Percentiles rank a stretch among this genome's conserved stretches.
Evolutionary conservation across 2,797 vertebrate species (phyloP).

Genomic region (Apodemus agrarius): DNA sequence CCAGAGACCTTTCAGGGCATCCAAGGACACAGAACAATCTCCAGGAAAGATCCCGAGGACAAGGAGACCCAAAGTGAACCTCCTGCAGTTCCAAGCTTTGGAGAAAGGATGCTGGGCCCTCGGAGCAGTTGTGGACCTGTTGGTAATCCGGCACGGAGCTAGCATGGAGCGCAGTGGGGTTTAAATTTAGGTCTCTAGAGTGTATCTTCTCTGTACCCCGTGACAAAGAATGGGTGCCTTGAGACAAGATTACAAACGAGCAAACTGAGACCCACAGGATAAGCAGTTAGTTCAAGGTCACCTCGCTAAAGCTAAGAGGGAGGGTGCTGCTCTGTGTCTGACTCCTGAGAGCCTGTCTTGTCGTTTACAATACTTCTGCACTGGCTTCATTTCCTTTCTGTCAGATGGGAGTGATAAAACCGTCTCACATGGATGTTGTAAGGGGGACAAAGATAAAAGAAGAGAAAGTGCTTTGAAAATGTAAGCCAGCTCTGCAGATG

Average conservation of each 20-base stretch:
- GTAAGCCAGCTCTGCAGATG: slow-evolving; percentile 29
- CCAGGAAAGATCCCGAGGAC: background rate
- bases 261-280: background rate
- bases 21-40: background rate
- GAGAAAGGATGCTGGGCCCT: background rate
- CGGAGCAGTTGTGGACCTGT: background rate
- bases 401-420: slow-evolving; percentile 63
- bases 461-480: slow-evolving; percentile 65
- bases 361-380: background rate
- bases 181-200: background rate
- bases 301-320: background rate
- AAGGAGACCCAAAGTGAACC: background rate
- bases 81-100: background rate
- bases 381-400: slow-evolving; percentile 67
- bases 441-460: slow-evolving; percentile 54
- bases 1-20: background rate
- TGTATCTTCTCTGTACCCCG: background rate
- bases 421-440: slow-evolving; percentile 61
- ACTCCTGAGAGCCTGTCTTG: background rate
- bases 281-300: slow-evolving; percentile 53
- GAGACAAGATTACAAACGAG: background rate
- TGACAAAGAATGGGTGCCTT: background rate
- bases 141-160: background rate
- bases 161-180: background rate
- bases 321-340: background rate